Evolutionary conservation across 2,113 vertebrate genomes (phyloP), one percentile per base, ranked within the genome.

Genomic region (Tapirus terrestris): DNA sequence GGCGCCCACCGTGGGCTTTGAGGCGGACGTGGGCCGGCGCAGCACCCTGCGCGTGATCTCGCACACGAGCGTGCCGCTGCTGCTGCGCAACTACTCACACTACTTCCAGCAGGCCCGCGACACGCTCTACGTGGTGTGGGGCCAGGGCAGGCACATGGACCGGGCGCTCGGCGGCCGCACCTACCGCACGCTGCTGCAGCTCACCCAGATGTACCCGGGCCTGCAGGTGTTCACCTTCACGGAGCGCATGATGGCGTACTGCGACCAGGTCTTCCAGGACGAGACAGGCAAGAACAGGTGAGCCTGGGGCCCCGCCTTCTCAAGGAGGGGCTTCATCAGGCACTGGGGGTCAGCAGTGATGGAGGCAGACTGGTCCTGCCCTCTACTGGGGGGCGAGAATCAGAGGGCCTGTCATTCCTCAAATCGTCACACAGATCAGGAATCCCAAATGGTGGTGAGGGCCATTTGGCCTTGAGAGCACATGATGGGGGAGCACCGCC

Each of bases 251-350:
- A 99, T 99, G 98, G 89, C 98, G 0, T 98, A 99, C 95, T 99
- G 99, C 2, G 99, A 99, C 0, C 56, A 98, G 0, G 72, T 99
- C 93, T 99, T 99, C 98, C 99, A 99, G 98, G 99, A 99, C 0
- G 99, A 99, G 98, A 99, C 99, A 0, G 99, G 99, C 61, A 99
- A 99, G 98, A 99, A 99, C 99, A 99, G 99, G 99, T 99, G 98
- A 79, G 95, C 68, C 51, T 1, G 27, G 45, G 75, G 27, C 13
- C 72, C 13, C 45, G n/a, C 65, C 31, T 73, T 91, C 75, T 45
- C 29, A 1, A 25, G 43, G 16, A 20, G 51, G 60, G 48, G 73
- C 75, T 25, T 29, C 8, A 3, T n/a, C 77, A 27, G 36, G 60
- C 4, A 12, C 60, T 6, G 51, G 58, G 45, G 31, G 8, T 31